Evolutionary conservation across 2,797 vertebrate genomes (phyloP).

Genomic region (Sylvia borin): DNA sequence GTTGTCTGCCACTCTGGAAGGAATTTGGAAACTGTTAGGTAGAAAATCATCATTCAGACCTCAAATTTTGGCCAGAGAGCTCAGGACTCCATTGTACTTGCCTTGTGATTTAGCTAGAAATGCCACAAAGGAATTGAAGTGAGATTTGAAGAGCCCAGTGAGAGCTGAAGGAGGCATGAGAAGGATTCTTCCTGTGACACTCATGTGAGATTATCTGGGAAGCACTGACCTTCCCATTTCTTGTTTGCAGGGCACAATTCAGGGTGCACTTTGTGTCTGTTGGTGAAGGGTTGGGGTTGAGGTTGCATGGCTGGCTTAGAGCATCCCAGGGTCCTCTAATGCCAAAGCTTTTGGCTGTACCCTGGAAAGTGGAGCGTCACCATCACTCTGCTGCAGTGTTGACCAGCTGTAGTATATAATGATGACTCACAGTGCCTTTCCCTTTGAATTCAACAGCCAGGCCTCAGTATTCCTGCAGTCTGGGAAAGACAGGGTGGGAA

Average conservation of each 20-base stretch:
- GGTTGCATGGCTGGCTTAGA: background rate
- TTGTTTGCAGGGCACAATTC: background rate
- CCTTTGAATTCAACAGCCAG: conserved; percentile 36
- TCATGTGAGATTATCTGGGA: background rate
- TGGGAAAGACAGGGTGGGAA: conserved; percentile 74
- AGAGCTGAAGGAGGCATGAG: background rate
- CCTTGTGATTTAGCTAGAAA: background rate
- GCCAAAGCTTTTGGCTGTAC: background rate
- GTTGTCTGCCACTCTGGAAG: background rate
- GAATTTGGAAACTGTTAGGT: background rate
- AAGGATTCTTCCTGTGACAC: background rate
- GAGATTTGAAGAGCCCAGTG: background rate
- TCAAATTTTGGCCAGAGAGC: background rate
- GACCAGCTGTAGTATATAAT: background rate
- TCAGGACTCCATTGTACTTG: background rate
- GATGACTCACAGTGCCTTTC: background rate
- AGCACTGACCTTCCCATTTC: background rate
- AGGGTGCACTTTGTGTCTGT: background rate
- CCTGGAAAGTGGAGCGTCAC: background rate
- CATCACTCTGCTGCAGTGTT: background rate
- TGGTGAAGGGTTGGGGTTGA: fast-evolving
- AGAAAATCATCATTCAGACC: background rate
- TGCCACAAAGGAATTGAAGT: background rate
- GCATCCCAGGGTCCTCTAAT: background rate
- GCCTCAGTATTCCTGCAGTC: conserved; percentile 72